phyloP scores from a whole-genome alignment of 2,888 invertebrate genomes.

The Orthosia incerta region DNA sequence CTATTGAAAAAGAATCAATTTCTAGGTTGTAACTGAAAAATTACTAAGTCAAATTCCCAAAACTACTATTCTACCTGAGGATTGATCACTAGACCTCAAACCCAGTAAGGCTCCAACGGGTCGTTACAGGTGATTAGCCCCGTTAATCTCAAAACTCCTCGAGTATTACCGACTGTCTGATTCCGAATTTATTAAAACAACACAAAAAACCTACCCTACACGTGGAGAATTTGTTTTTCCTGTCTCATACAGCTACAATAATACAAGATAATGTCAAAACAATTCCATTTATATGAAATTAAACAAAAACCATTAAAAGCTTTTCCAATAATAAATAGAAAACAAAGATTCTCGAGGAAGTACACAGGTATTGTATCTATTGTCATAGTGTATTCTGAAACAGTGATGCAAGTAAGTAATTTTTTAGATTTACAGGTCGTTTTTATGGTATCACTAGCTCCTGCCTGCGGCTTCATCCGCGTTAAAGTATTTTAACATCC shows the following conservation, averaged over 20 bases:
- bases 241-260: constrained; percentile 4
- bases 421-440: background rate
- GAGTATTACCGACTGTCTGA: background rate
- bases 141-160: background rate
- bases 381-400: background rate
- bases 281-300: constrained; percentile 11
- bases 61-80: background rate
- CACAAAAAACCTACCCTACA: background rate
- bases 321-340: constrained; percentile 39
- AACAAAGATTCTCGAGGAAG: constrained; percentile 3
- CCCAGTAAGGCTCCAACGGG: background rate
- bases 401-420: background rate
- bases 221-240: constrained; percentile 6
- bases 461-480: too few relatives aligned
- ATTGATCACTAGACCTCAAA: background rate
- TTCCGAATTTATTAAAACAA: constrained; percentile 2
- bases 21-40: background rate
- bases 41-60: background rate
- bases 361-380: constrained; percentile 4
- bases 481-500: too few relatives aligned
- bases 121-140: background rate
- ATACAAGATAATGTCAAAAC: constrained; percentile 16
- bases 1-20: background rate
- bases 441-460: too few relatives aligned
- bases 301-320: constrained; percentile 25